phyloP scores from a whole-genome alignment of 2,797 vertebrate species.

The Alca torda region DNA sequence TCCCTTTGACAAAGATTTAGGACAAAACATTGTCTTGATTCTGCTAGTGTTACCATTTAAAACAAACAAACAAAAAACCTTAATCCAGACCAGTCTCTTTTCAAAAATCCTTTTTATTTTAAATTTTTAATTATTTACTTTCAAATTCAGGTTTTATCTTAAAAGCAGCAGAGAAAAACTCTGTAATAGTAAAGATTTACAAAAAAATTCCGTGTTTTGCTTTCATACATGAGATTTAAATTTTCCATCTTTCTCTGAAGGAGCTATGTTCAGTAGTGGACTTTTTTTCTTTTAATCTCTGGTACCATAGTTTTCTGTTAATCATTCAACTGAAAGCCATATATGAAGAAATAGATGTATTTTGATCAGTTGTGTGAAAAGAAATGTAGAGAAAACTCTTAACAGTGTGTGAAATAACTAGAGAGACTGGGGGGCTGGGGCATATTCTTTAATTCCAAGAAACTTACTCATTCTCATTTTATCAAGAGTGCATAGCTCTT shows the following conservation, averaged over 20 bases:
- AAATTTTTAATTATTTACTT: not conserved
- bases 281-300: not conserved
- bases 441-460: not conserved
- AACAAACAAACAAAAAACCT: not conserved
- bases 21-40: not conserved
- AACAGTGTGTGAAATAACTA: not conserved
- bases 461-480: not conserved
- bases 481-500: not conserved
- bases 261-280: not conserved
- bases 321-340: not conserved
- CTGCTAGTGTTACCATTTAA: not conserved
- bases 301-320: not conserved
- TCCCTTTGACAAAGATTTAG: not conserved
- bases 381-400: not conserved
- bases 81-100: not conserved
- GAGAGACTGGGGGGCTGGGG: not conserved
- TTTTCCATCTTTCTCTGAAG: not conserved
- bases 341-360: not conserved
- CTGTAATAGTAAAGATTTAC: not conserved
- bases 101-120: not conserved
- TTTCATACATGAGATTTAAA: not conserved
- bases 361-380: conserved; percentile 15
- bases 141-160: not conserved
- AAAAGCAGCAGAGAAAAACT: not conserved
- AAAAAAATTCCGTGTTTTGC: not conserved